Percentiles rank a stretch among this genome's conserved stretches.
These are phyloP conservation scores for Aproaerema taeniolella DNA, from an alignment of 2,888 invertebrate genomes.

Conservation along the genomic window DNA sequence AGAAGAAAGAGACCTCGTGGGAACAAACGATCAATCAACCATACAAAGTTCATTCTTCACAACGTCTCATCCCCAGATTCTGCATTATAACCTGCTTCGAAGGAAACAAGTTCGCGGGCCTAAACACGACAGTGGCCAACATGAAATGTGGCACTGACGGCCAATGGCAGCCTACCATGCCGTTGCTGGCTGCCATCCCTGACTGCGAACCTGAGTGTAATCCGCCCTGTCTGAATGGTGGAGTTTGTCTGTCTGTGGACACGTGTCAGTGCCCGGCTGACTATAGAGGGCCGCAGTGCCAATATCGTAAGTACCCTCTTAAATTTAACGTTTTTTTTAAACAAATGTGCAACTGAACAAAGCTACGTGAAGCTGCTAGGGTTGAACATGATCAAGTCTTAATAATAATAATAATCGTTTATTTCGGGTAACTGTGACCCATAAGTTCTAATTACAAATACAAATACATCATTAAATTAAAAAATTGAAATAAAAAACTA, in stretches of 20 bases:
- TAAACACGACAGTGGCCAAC: conserved; percentile 80
- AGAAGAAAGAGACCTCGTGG: too few relatives aligned
- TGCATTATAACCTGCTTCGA: conserved; percentile 82
- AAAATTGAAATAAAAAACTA: too few relatives aligned
- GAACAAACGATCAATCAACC: too few relatives aligned
- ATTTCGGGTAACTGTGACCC: too few relatives aligned
- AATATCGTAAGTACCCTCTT: conserved; percentile 71
- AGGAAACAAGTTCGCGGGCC: conserved; percentile 83
- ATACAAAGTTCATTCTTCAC: too few relatives aligned
- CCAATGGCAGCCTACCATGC: conserved; percentile 79
- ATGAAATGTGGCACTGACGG: conserved; percentile 83
- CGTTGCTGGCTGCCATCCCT: conserved; percentile 65
- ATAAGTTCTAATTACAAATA: too few relatives aligned
- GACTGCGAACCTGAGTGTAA: conserved; percentile 82
- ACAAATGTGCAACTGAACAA: too few relatives aligned
- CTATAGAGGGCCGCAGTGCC: conserved; percentile 84
- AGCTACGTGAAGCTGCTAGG: too few relatives aligned
- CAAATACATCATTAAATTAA: too few relatives aligned
- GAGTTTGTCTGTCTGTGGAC: conserved; percentile 86
- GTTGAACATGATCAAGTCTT: too few relatives aligned
- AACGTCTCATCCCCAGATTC: conserved; percentile 49
- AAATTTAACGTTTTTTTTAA: too few relatives aligned
- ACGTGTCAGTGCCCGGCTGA: conserved; percentile 87
- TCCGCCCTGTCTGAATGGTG: conserved; percentile 88
- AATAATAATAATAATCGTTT: too few relatives aligned